Base-by-base conservation (phyloP, 2,888 invertebrate species). In the Pomacea canaliculata region DNA sequence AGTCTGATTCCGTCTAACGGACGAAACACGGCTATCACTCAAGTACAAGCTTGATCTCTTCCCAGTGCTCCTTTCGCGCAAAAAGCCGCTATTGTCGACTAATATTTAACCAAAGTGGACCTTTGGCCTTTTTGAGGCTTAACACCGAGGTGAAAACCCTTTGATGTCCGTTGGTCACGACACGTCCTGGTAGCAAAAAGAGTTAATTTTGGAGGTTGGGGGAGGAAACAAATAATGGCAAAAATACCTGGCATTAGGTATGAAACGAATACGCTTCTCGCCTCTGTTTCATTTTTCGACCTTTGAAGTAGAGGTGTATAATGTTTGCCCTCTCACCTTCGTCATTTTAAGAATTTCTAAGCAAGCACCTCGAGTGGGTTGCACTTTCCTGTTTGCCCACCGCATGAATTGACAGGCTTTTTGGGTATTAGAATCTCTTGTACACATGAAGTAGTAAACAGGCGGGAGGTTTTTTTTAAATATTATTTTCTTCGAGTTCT, bases 31-130 rank as follows among this genome's bases (percentile, higher is more conserved):
- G 19, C 13, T 16, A 12, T 27, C 68, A n/a, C 12, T 19, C 48
- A 19, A 19, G 19, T 37, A 23, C 27, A 37, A 46, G 37, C 37
- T 16, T 56, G 51, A 56, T 56, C 51, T 56, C 7, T 56, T 16
- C 51, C 51, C 51, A 1, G 19, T 10, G 63, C 19, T 63, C 27
- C 19, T n/a, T 63, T 18, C 27, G 19, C 10, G 56, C 49, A 56
- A 69, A 59, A 68, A 73, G 73, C 60, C 69, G 49, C 51, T 68
- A 73, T 73, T 73, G 73, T 73, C 49, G 67, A 66, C 18, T 65
- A 68, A 23, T 74, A 68, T 74, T 74, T 69, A 69, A 62, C 69
- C 69, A 51, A 62, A 74, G 69, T 37, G 51, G 69, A 69, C 69
- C 74, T 62, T 68, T 74, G 62, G 48, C 73, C 74, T 60, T 18